A percentile compares a stretch with the other conserved stretches of the same genome.
phyloP scores from a whole-genome alignment of 2,113 vertebrate species.

The Syngnathus floridae region DNA sequence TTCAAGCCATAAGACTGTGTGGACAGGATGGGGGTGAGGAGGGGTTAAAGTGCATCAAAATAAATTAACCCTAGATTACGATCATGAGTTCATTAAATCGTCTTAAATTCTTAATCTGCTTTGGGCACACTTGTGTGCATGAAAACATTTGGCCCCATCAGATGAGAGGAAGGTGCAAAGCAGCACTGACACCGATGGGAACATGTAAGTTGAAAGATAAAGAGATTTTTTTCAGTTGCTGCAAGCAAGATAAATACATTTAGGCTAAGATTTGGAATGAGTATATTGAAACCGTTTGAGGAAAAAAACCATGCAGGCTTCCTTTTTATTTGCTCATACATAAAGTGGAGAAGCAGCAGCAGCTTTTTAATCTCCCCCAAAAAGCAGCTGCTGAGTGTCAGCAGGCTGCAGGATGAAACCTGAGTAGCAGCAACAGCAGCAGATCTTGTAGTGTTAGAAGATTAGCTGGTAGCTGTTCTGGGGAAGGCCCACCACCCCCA shows the following conservation, averaged over 20 bases:
- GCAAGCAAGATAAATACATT: neutral
- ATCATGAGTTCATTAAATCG: constrained; percentile 65
- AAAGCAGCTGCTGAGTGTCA: constrained; percentile 52
- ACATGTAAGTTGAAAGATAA: constrained; percentile 16
- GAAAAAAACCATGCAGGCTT: neutral
- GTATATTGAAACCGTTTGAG: constrained; percentile 1
- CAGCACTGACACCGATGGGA: constrained; percentile 2
- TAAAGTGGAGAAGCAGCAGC: constrained; percentile 14
- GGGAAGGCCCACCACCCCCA: neutral
- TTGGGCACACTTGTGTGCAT: constrained; percentile 51
- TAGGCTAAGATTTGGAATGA: neutral
- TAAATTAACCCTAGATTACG: constrained; percentile 62
- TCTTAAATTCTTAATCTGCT: constrained; percentile 53
- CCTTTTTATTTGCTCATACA: neutral
- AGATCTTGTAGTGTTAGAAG: neutral
- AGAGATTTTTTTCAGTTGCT: neutral
- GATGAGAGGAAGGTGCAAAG: constrained; percentile 11
- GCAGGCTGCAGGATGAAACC: constrained; percentile 29
- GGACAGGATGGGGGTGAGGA: neutral
- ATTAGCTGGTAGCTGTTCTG: constrained; percentile 16
- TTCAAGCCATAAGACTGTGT: constrained; percentile 13
- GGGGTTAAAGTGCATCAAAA: constrained; percentile 44
- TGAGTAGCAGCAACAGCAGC: constrained; percentile 19
- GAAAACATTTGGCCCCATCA: constrained; percentile 42
- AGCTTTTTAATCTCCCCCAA: constrained; percentile 43